Evolutionary conservation across 92 coral and sea anemone genomes (phyloP).

Genomic region (Montipora capitata): DNA sequence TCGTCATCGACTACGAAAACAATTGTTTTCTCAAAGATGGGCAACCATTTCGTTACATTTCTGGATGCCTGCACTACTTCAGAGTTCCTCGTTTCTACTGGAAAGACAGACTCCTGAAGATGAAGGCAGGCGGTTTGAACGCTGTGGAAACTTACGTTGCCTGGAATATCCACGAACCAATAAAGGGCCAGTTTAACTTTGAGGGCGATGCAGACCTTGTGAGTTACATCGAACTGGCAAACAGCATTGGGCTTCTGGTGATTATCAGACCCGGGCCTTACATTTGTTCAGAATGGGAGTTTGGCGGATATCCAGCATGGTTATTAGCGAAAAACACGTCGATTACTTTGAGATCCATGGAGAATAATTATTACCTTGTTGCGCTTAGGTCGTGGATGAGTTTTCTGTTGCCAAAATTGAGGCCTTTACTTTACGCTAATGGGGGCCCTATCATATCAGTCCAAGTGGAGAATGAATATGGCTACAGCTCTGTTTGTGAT

Average conservation of each 20-base stretch:
- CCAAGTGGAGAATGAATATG: constrained; percentile 98
- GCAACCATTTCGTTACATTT: constrained; percentile 89
- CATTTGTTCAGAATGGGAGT: constrained; percentile 98
- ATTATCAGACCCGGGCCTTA: constrained; percentile 95
- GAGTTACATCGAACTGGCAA: constrained; percentile 85
- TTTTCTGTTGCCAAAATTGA: constrained; percentile 83
- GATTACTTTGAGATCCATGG: constrained; percentile 81
- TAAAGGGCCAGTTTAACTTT: constrained; percentile 87
- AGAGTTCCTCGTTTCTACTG: constrained; percentile 95
- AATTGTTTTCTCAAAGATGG: constrained; percentile 94
- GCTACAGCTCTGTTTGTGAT: constrained; percentile 82
- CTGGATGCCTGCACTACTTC: constrained; percentile 94
- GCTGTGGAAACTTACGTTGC: constrained; percentile 93
- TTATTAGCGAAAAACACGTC: constrained; percentile 81
- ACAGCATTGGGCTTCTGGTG: constrained; percentile 88
- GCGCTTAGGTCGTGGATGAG: constrained; percentile 97
- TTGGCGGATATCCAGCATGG: constrained; percentile 99
- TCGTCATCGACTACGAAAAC: constrained; percentile 81
- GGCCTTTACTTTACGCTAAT: constrained; percentile 86
- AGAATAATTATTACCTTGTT: constrained; percentile 79
- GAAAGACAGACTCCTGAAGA: constrained; percentile 92
- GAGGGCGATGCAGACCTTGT: constrained; percentile 93
- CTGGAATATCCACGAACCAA: constrained; percentile 96
- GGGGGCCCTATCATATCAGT: constrained; percentile 94
- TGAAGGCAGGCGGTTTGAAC: constrained; percentile 96